These are phyloP conservation scores for Romanogobio albipinnatus DNA, from an alignment of 2,113 vertebrate genomes.

Conservation along the genomic window DNA sequence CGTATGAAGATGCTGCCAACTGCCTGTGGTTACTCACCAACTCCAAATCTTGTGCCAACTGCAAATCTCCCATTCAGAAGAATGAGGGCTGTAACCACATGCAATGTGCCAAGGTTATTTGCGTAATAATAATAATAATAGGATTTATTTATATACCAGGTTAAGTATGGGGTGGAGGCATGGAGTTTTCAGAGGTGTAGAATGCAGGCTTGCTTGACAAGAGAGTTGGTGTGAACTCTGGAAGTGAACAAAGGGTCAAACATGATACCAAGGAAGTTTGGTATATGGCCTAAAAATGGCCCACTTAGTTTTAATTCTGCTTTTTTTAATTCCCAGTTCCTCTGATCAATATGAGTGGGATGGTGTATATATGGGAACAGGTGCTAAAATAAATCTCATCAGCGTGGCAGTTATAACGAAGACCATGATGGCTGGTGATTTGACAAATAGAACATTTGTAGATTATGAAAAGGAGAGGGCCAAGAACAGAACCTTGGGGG, in stretches of 20 bases:
- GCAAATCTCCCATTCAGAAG: conserved; percentile 99
- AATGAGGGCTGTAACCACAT: conserved; percentile 99
- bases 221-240: conserved; percentile 2
- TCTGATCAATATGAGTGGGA: background rate
- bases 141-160: conserved; percentile 25
- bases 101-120: conserved; percentile 95
- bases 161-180: background rate
- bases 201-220: background rate
- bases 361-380: background rate
- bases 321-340: background rate
- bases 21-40: conserved; percentile 97
- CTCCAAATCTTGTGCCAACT: conserved; percentile 96
- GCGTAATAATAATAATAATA: conserved; percentile 15
- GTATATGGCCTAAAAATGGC: background rate
- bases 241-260: background rate
- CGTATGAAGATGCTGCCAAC: conserved; percentile 97
- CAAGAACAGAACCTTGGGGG: background rate
- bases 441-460: background rate
- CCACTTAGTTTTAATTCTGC: background rate
- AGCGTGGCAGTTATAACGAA: background rate
- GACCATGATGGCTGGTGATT: background rate
- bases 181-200: background rate
- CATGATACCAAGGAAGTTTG: background rate
- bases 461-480: background rate
- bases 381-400: conserved; percentile 2